Evolutionary conservation across 2,888 invertebrate genomes (phyloP), one percentile per base, ranked within the genome.

Genomic region (Automeris io): DNA sequence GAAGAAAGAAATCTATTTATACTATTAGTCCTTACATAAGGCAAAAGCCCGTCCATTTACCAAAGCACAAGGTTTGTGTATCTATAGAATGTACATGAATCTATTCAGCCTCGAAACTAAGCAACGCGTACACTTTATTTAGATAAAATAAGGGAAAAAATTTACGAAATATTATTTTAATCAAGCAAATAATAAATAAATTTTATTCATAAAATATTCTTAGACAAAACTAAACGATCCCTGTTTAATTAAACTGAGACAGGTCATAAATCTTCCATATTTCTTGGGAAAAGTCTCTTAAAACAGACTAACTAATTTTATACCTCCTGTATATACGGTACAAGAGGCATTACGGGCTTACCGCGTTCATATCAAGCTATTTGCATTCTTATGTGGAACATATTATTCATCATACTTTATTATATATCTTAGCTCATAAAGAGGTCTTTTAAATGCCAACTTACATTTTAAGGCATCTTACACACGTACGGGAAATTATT

Each of bases 321-420:
- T 29, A 16, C 16, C n/a, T 29, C 16, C 16, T 29, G 16, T 13
- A 29, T 16, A 13, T 29, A 23, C 22, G 16, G 23, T 9, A 37
- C 37, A 37, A 37, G 32, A 22, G 29, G 22, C 32, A 37, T 37
- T 37, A 32, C 18, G 31, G 37, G 11, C 37, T 32, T 37, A 32
- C 21, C 18, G 21, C 34, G 22, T 29, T 32, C 36, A 31, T 41
- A 34, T 40, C 37, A 33, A 29, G 39, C 40, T 39, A 47, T 47
- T 46, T 42, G 44, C 43, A 51, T 54, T 47, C 43, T 43, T 40
- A 42, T 51, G 45, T 46, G 45, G 35, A 40, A 41, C 39, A 45
- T 45, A 43, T 41, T 42, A 45, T 39, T 39, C 39, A 37, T 31
- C 31, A 18, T 37, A 37, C 37, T 37, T 37, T 37, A 9, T n/a